A percentile compares a stretch with the other conserved stretches of the same genome.
These are phyloP conservation scores for Rhingia rostrata DNA, from an alignment of 2,888 invertebrate genomes.

Conservation along the genomic window DNA sequence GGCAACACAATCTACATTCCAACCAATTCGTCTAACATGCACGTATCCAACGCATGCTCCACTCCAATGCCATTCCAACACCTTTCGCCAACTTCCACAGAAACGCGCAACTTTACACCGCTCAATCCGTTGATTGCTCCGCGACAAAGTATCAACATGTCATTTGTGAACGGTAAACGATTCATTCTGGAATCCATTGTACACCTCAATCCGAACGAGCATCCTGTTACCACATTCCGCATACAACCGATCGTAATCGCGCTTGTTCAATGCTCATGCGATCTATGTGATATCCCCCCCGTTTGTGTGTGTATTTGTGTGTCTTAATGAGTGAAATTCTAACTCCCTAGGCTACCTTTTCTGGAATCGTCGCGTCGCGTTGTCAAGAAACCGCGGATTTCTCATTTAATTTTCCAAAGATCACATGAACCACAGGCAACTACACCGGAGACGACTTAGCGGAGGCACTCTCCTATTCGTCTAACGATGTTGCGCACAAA, in stretches of 20 bases:
- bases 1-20: background rate
- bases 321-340: slow-evolving; percentile 61
- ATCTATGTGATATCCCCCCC: slow-evolving; percentile 8
- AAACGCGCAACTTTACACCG: slow-evolving; percentile 17
- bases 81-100: slow-evolving; percentile 15
- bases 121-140: background rate
- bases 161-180: slow-evolving; percentile 24
- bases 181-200: slow-evolving; percentile 44
- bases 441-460: background rate
- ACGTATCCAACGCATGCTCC: slow-evolving; percentile 12
- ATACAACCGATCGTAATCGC: slow-evolving; percentile 28
- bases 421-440: slow-evolving; percentile 43
- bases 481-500: slow-evolving; percentile 37
- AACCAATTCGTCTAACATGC: background rate
- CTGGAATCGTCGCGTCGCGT: background rate
- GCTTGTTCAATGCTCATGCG: slow-evolving; percentile 13
- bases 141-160: slow-evolving; percentile 12
- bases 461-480: slow-evolving; percentile 13
- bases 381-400: slow-evolving; percentile 62
- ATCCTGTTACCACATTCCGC: slow-evolving; percentile 63
- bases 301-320: background rate
- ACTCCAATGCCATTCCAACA: slow-evolving; percentile 2
- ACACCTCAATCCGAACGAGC: slow-evolving; percentile 16
- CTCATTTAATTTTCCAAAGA: slow-evolving; percentile 61
- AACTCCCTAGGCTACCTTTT: slow-evolving; percentile 34